Conservation (phyloP, 2,113 vertebrate genomes). For the Odontesthes bonariensis region DNA sequence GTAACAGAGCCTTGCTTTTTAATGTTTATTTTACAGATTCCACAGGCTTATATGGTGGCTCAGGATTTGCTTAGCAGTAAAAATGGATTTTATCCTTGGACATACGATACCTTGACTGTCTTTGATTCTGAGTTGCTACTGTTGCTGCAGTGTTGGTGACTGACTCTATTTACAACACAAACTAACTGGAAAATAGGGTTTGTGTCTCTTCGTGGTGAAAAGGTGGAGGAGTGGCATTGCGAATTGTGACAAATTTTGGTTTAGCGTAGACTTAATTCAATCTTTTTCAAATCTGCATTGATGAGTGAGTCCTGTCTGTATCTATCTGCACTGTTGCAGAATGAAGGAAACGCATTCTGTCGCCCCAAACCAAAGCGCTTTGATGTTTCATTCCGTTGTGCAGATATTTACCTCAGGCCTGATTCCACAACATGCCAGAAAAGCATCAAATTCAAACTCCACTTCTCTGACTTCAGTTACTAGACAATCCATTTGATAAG, state of each 20-base stretch:
- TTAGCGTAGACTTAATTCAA: constrained; percentile 46
- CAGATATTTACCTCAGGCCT: constrained; percentile 18
- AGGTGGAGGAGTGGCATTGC: constrained; percentile 12
- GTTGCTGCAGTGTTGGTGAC: not conserved
- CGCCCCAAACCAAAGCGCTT: constrained; percentile 25
- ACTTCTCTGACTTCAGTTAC: constrained; percentile 32
- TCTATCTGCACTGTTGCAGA: constrained; percentile 53
- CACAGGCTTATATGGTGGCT: not conserved
- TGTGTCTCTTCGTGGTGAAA: not conserved
- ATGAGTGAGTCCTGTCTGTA: constrained; percentile 44
- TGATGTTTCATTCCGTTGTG: constrained; percentile 13
- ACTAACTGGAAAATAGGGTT: not conserved
- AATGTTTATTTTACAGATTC: constrained; percentile 29
- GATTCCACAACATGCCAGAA: constrained; percentile 11
- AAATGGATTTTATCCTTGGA: not conserved
- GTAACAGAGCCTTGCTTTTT: constrained; percentile 72
- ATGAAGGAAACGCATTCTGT: constrained; percentile 12
- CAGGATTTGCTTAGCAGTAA: not conserved
- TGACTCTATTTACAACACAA: not conserved
- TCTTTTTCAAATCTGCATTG: constrained; percentile 50
- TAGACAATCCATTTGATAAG: constrained; percentile 60
- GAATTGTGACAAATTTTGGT: constrained; percentile 45
- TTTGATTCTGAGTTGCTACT: constrained; percentile 15
- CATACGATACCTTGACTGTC: not conserved
- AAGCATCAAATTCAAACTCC: constrained; percentile 20